phyloP scores from a whole-genome alignment of 2,113 vertebrate genomes.

The Zosterops pallidus region DNA sequence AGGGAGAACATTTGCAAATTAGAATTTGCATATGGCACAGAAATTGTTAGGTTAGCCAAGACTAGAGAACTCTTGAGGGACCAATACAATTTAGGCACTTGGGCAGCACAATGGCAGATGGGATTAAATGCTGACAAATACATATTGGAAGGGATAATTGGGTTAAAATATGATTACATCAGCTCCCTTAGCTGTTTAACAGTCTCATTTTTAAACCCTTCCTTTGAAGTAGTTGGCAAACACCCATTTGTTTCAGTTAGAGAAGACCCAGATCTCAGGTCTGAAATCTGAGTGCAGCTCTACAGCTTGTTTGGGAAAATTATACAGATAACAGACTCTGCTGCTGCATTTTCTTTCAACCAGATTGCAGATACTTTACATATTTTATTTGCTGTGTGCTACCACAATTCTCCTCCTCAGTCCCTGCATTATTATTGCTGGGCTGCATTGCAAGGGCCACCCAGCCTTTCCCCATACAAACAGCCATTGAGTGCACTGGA shows the following conservation, averaged over 20 bases:
- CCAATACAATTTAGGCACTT: slow-evolving; percentile 41
- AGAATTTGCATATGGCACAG: slow-evolving; percentile 54
- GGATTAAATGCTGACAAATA: slow-evolving; percentile 65
- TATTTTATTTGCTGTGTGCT: neutral
- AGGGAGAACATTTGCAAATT: slow-evolving; percentile 37
- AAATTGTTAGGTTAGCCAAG: slow-evolving; percentile 43
- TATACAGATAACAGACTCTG: neutral
- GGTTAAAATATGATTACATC: slow-evolving; percentile 66
- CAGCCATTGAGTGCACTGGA: neutral
- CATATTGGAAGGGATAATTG: slow-evolving; percentile 60
- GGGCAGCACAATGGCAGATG: slow-evolving; percentile 60
- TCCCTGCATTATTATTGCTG: neutral
- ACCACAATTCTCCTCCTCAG: neutral
- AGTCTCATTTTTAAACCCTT: slow-evolving; percentile 12
- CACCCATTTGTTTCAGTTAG: slow-evolving; percentile 33
- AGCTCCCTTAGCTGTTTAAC: slow-evolving; percentile 48
- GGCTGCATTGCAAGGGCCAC: neutral
- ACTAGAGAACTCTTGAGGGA: slow-evolving; percentile 30
- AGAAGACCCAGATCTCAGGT: slow-evolving; percentile 30
- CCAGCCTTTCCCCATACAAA: neutral
- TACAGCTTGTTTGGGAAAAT: neutral
- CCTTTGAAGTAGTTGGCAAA: slow-evolving; percentile 52
- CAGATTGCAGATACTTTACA: neutral
- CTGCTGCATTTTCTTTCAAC: neutral
- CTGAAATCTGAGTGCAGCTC: neutral